Conservation (phyloP, 2,888 invertebrate genomes). For the Drosophila flavopinicola region DNA sequence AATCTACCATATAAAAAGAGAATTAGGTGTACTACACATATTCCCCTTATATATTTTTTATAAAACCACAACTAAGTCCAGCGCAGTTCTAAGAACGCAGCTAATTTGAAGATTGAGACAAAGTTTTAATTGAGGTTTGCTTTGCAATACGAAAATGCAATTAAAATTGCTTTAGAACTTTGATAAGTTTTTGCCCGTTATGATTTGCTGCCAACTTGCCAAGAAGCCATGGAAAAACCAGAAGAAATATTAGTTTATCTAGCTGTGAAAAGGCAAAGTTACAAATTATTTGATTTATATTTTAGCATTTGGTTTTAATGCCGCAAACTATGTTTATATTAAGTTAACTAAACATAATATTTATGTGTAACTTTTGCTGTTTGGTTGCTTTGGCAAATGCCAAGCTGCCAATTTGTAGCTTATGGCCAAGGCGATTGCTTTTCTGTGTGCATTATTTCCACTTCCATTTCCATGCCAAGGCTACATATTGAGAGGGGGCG, state of each 20-base stretch:
- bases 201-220: slow-evolving; percentile 19
- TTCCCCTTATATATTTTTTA: too few relatives aligned
- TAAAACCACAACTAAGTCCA: slow-evolving; percentile 7
- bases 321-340: slow-evolving; percentile 20
- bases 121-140: slow-evolving; percentile 68
- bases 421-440: slow-evolving; percentile 56
- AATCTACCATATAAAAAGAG: too few relatives aligned
- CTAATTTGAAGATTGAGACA: slow-evolving; percentile 42
- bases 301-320: slow-evolving; percentile 1
- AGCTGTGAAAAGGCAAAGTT: slow-evolving; percentile 6
- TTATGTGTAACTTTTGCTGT: slow-evolving; percentile 48
- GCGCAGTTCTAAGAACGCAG: slow-evolving; percentile 13
- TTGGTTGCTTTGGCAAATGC: too few relatives aligned
- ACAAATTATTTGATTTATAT: slow-evolving; percentile 8
- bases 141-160: slow-evolving; percentile 61
- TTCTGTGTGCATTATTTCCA: slow-evolving; percentile 1
- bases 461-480: slow-evolving; percentile 70
- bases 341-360: slow-evolving; percentile 50
- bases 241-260: slow-evolving; percentile 13
- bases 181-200: slow-evolving; percentile 22
- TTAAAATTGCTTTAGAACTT: slow-evolving; percentile 55
- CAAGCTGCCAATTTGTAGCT: slow-evolving; percentile 42
- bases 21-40: too few relatives aligned
- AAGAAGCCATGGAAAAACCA: too few relatives aligned
- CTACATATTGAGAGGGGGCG: slow-evolving; percentile 42